A percentile compares a stretch with the other conserved stretches of the same genome.
These are phyloP conservation scores for Trogon melanurus DNA, from an alignment of 2,113 vertebrate genomes.

Conservation along the genomic window DNA sequence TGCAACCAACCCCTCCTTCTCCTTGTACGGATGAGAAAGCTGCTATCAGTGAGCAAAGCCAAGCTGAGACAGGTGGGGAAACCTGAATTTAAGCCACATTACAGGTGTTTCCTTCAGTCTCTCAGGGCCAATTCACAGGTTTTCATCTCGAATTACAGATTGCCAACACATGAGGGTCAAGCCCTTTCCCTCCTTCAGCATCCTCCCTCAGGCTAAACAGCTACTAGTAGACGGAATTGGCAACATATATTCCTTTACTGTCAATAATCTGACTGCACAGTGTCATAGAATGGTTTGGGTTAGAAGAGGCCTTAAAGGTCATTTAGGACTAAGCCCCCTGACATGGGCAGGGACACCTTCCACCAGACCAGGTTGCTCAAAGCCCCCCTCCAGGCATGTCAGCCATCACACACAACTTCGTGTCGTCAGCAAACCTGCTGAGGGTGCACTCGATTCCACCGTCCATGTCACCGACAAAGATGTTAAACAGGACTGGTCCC, in stretches of 20 bases:
- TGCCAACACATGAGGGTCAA: background rate
- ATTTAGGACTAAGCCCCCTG: no score
- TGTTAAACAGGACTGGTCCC: no score
- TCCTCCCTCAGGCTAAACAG: background rate
- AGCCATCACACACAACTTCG: no score
- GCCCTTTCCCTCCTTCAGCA: background rate
- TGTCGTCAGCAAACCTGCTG: no score
- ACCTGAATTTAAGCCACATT: background rate
- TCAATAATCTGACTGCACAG: background rate
- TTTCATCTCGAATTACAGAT: constrained; percentile 38
- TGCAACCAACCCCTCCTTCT: fast-evolving
- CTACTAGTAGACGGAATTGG: background rate
- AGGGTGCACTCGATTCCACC: no score
- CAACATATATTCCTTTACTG: background rate
- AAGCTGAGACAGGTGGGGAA: background rate
- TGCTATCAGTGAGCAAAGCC: background rate
- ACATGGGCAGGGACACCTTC: no score
- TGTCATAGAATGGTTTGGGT: no score
- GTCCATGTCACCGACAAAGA: no score
- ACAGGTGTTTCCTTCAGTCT: constrained; percentile 21
- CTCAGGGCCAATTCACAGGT: constrained; percentile 6
- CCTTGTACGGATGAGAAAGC: fast-evolving
- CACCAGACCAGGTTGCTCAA: no score
- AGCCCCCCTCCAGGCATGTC: no score
- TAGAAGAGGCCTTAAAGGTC: no score